Percentiles rank a stretch among this genome's conserved stretches.
phyloP scores from a whole-genome alignment of 2,797 vertebrate genomes.

The Epinephelus malabaricus region DNA sequence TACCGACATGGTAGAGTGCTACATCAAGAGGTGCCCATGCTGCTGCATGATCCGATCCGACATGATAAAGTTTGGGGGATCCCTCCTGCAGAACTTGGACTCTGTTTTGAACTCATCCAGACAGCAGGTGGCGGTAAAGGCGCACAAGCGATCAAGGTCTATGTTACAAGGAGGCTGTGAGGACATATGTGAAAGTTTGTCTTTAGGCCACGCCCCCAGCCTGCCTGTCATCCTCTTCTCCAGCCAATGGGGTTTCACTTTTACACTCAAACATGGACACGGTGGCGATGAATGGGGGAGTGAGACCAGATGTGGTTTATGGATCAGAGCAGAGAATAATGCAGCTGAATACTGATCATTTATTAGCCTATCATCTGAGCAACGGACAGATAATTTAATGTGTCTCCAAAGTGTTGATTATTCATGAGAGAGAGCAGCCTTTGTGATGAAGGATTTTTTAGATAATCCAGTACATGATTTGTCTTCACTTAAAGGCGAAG shows the following conservation, averaged over 20 bases:
- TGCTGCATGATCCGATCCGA: background rate
- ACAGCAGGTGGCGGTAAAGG: slow-evolving; percentile 57
- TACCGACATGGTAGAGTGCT: background rate
- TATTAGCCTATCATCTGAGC: too few relatives aligned
- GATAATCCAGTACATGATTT: too few relatives aligned
- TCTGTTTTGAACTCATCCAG: background rate
- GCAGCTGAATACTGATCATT: too few relatives aligned
- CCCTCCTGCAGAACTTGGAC: background rate
- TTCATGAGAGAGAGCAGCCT: too few relatives aligned
- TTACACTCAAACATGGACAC: slow-evolving; percentile 1
- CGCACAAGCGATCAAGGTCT: slow-evolving; percentile 38
- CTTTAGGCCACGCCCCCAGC: background rate
- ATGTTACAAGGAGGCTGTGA: background rate
- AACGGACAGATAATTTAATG: too few relatives aligned
- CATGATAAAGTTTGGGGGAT: background rate
- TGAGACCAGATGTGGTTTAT: background rate
- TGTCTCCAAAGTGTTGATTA: too few relatives aligned
- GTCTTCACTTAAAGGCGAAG: too few relatives aligned
- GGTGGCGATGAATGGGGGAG: background rate
- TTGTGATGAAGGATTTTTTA: too few relatives aligned
- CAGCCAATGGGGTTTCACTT: slow-evolving; percentile 15
- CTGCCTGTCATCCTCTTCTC: background rate
- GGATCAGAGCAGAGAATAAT: too few relatives aligned
- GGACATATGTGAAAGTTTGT: too few relatives aligned
- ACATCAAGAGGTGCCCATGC: background rate